Evolutionary conservation across 92 coral and sea anemone genomes (phyloP).

Genomic region (Nematostella vectensis): DNA sequence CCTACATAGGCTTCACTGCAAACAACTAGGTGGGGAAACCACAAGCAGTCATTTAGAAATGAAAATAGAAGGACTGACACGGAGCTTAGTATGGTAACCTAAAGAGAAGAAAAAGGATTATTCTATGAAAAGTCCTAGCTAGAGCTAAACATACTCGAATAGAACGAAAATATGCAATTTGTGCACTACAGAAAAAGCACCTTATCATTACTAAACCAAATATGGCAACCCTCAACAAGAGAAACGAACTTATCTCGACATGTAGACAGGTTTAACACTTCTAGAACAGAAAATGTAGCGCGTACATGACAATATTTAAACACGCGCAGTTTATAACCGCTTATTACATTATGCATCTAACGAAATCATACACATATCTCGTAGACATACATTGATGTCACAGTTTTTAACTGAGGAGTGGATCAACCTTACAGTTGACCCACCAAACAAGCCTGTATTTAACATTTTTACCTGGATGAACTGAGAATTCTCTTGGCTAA

Average conservation of each 20-base stretch:
- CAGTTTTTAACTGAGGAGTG: no score
- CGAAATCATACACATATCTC: no score
- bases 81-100: conserved; percentile 39
- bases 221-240: conserved; percentile 1
- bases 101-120: conserved; percentile 10
- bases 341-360: no score
- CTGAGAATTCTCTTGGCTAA: no score
- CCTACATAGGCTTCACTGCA: conserved; percentile 21
- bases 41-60: conserved; percentile 17
- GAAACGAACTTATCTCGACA: not conserved
- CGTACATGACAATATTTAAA: no score
- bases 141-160: conserved; percentile 5
- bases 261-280: no score
- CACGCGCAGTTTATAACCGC: no score
- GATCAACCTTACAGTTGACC: no score
- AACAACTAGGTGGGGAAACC: conserved; percentile 21
- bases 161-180: not conserved
- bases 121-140: conserved; percentile 23
- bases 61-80: conserved; percentile 16
- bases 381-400: no score
- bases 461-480: no score
- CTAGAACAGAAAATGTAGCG: no score
- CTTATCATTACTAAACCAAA: not conserved
- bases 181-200: not conserved
- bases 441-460: no score